Percentiles rank a stretch among this genome's conserved stretches.
These are phyloP conservation scores for Romanogobio albipinnatus DNA, from an alignment of 2,113 vertebrate genomes.

Conservation along the genomic window DNA sequence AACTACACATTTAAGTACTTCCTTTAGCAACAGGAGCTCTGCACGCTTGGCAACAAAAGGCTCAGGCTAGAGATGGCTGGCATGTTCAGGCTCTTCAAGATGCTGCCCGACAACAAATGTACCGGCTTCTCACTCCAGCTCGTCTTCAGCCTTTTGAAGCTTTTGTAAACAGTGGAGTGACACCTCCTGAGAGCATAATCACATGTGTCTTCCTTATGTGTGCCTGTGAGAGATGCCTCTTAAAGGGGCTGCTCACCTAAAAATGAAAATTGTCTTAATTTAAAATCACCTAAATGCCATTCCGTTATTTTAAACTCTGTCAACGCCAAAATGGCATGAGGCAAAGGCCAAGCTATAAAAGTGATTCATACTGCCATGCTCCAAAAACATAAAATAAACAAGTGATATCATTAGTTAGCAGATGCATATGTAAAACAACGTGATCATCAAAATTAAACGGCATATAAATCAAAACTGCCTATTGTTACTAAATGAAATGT, in stretches of 20 bases:
- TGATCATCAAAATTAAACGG: too few species aligned
- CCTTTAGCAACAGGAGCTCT: constrained; percentile 48
- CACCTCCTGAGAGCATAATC: constrained; percentile 37
- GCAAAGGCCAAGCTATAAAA: neutral
- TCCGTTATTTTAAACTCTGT: neutral
- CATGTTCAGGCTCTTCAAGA: constrained; percentile 35
- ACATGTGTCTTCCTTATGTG: constrained; percentile 6
- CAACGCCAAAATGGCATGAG: too few species aligned
- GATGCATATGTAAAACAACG: too few species aligned
- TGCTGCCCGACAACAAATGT: constrained; percentile 44
- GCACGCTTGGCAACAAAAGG: constrained; percentile 55
- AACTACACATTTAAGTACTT: constrained; percentile 58
- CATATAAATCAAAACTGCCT: too few species aligned
- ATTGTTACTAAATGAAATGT: too few species aligned
- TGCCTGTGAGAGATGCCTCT: neutral
- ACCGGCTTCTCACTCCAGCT: constrained; percentile 30
- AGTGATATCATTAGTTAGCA: too few species aligned
- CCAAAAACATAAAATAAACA: neutral
- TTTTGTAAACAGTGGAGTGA: constrained; percentile 45
- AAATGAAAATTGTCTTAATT: neutral
- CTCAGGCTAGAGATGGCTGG: constrained; percentile 33
- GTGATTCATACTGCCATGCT: too few species aligned
- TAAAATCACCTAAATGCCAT: neutral
- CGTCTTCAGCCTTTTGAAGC: constrained; percentile 36
- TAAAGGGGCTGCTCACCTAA: neutral